These are phyloP conservation scores for Chaitophorus viminalis DNA, from an alignment of 2,888 invertebrate species.

Conservation along the genomic window DNA sequence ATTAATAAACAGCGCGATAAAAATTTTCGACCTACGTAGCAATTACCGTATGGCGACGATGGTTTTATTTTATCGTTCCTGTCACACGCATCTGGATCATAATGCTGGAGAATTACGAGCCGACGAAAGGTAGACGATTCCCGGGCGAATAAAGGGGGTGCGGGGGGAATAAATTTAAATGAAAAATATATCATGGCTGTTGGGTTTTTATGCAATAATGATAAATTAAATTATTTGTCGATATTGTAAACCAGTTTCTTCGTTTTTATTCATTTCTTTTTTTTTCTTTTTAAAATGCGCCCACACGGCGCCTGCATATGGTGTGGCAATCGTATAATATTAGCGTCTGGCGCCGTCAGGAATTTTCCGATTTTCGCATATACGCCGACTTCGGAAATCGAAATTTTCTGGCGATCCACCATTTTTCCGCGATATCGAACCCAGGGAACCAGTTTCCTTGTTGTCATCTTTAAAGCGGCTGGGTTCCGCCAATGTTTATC, in stretches of 20 bases:
- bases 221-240: conserved; percentile 55
- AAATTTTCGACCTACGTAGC: conserved; percentile 45
- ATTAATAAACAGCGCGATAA: conserved; percentile 30
- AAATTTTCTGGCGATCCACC: neutral
- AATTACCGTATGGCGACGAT: conserved; percentile 22
- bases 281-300: neutral
- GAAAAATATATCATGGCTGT: conserved; percentile 1
- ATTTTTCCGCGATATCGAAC: neutral
- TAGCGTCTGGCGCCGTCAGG: conserved; percentile 39
- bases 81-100: conserved; percentile 33
- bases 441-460: no score
- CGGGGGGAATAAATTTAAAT: neutral
- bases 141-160: neutral
- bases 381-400: neutral
- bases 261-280: conserved; percentile 7
- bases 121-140: conserved; percentile 15
- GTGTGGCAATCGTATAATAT: neutral
- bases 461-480: neutral
- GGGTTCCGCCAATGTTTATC: neutral
- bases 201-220: conserved; percentile 29
- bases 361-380: conserved; percentile 13
- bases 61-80: neutral
- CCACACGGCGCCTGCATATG: conserved; percentile 52
- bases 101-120: conserved; percentile 16
- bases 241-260: conserved; percentile 55